These are phyloP conservation scores for Halyomorpha halys DNA, from an alignment of 1,140 invertebrate species.

Conservation along the genomic window DNA sequence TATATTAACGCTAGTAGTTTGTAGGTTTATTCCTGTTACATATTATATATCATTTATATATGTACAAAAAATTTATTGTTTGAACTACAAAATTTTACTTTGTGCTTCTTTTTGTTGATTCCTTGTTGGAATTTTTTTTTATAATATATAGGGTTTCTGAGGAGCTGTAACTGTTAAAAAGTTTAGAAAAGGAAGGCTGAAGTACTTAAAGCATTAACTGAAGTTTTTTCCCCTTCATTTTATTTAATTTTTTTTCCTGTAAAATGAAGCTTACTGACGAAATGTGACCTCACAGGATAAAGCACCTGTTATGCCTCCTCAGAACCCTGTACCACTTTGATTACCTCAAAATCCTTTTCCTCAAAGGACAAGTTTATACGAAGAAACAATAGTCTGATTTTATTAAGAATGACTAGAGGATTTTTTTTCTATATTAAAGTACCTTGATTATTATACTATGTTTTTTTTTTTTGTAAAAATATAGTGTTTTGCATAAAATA, in stretches of 20 bases:
- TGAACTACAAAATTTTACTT: too few relatives aligned
- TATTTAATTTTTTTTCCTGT: too few relatives aligned
- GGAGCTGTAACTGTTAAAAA: too few relatives aligned
- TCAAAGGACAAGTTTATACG: slow-evolving; percentile 12
- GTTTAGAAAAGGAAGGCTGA: too few relatives aligned
- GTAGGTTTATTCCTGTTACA: slow-evolving; percentile 13
- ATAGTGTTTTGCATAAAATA: slow-evolving; percentile 15
- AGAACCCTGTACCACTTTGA: slow-evolving; percentile 1
- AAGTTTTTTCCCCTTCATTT: too few relatives aligned
- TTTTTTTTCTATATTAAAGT: slow-evolving; percentile 6
- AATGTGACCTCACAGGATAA: too few relatives aligned
- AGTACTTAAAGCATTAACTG: too few relatives aligned
- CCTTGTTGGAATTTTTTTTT: too few relatives aligned
- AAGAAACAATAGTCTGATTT: slow-evolving; percentile 22
- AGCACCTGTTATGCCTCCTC: background rate
- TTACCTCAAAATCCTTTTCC: slow-evolving; percentile 9
- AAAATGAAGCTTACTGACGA: too few relatives aligned
- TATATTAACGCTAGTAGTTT: slow-evolving; percentile 14
- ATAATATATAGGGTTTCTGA: too few relatives aligned
- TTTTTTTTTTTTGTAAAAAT: slow-evolving; percentile 12
- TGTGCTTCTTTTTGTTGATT: too few relatives aligned
- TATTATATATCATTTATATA: slow-evolving; percentile 14
- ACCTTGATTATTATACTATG: slow-evolving; percentile 21
- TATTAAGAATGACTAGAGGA: slow-evolving; percentile 21
- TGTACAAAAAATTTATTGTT: slow-evolving; percentile 3